phyloP scores from a whole-genome alignment of 2,113 vertebrate genomes.

The Pseudorectes ferrugineus region DNA sequence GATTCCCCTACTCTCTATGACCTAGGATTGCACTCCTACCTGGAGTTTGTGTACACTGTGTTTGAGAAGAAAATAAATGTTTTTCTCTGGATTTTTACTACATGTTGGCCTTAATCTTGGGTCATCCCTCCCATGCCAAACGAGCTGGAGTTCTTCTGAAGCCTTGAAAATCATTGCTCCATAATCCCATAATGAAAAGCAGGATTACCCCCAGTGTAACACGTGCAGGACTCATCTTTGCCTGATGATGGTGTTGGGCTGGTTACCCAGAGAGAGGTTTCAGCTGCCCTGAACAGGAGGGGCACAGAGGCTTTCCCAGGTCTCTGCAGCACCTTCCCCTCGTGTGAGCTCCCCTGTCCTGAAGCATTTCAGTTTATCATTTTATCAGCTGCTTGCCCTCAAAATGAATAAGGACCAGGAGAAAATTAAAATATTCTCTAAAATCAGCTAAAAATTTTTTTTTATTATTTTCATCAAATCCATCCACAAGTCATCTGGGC shows the following conservation, averaged over 20 bases:
- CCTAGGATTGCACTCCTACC: background rate
- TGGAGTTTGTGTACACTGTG: rapidly evolving
- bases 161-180: background rate
- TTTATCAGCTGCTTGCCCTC: background rate
- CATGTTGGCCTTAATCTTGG: background rate
- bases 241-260: rapidly evolving
- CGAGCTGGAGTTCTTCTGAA: background rate
- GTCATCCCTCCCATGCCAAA: background rate
- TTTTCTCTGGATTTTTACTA: background rate
- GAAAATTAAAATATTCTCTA: background rate
- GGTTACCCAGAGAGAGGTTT: background rate
- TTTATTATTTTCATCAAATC: background rate
- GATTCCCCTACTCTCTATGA: background rate
- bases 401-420: background rate
- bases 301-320: background rate
- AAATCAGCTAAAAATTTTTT: background rate
- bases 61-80: background rate
- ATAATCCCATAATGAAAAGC: slow-evolving; percentile 22
- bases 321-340: background rate
- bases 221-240: background rate
- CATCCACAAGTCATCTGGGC: background rate
- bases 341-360: background rate
- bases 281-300: background rate
- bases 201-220: background rate
- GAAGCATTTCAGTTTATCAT: background rate